A percentile compares a stretch with the other conserved stretches of the same genome.
Conservation (phyloP, 2,888 invertebrate genomes). For the Tenodera sinensis region DNA sequence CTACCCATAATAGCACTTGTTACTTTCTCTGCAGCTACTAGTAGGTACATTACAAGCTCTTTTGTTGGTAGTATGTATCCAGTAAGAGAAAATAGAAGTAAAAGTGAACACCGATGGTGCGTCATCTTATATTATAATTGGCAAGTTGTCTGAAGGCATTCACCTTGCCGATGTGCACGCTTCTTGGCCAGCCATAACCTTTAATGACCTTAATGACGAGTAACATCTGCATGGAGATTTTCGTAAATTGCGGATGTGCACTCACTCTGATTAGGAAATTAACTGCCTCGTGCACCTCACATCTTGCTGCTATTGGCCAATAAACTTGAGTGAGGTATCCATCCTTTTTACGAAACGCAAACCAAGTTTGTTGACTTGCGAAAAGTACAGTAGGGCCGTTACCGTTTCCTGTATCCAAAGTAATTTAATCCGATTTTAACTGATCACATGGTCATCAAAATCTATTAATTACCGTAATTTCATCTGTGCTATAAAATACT, state of each 20-base stretch:
- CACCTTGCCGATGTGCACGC: not conserved
- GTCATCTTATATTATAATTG: not conserved
- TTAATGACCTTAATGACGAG: not conserved
- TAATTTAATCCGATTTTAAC: too few relatives aligned
- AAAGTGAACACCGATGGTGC: not conserved
- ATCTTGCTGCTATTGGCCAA: not conserved
- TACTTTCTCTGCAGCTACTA: too few relatives aligned
- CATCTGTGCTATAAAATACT: too few relatives aligned
- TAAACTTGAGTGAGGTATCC: not conserved
- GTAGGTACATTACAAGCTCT: too few relatives aligned
- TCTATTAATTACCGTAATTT: too few relatives aligned
- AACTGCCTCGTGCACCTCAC: not conserved
- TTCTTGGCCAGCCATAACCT: not conserved
- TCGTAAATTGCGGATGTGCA: not conserved
- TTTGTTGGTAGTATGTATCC: too few relatives aligned
- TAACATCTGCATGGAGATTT: not conserved
- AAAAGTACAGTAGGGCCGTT: not conserved
- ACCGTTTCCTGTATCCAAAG: not conserved
- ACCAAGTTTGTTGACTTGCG: not conserved
- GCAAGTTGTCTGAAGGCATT: not conserved
- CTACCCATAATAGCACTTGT: too few relatives aligned
- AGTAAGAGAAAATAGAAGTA: not conserved
- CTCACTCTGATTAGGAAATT: not conserved
- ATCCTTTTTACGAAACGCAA: not conserved
- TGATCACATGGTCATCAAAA: too few relatives aligned